Evolutionary conservation across 2,888 invertebrate species (phyloP).

Genomic region (Trissoscelio sp.): DNA sequence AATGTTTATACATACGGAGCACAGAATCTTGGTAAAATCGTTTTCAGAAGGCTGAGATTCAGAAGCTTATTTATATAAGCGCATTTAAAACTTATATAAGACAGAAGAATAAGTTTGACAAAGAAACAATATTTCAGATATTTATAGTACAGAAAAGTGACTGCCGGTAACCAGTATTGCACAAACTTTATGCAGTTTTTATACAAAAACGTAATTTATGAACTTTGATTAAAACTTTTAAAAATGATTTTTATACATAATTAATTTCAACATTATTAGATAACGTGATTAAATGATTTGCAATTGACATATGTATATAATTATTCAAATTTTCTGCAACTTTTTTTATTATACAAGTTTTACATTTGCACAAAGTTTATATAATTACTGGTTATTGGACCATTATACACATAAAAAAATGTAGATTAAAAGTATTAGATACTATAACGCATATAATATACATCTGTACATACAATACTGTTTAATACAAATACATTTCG

Average conservation of each 20-base stretch:
- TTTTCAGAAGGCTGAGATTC: constrained; percentile 49
- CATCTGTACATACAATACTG: constrained; percentile 32
- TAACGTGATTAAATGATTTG: not conserved
- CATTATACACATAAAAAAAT: not conserved
- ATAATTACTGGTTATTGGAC: not conserved
- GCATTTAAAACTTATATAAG: constrained; percentile 39
- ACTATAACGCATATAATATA: constrained; percentile 23
- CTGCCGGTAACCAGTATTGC: constrained; percentile 4
- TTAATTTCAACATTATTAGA: too few relatives aligned
- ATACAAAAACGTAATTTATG: too few relatives aligned
- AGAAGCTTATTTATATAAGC: constrained; percentile 53
- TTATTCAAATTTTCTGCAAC: not conserved
- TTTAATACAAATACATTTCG: not conserved
- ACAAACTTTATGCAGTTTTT: not conserved
- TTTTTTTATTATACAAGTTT: not conserved
- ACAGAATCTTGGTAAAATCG: constrained; percentile 17
- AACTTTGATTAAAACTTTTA: too few relatives aligned
- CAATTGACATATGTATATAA: not conserved
- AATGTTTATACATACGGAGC: constrained; percentile 37
- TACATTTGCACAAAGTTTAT: constrained; percentile 4
- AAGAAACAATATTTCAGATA: constrained; percentile 51
- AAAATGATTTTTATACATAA: too few relatives aligned
- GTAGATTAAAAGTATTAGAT: constrained; percentile 24
- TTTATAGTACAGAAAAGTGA: constrained; percentile 54
- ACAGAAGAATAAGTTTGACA: constrained; percentile 52